Evolutionary conservation across 2,888 invertebrate species (phyloP).

Genomic region (Oscheius myriophilus): DNA sequence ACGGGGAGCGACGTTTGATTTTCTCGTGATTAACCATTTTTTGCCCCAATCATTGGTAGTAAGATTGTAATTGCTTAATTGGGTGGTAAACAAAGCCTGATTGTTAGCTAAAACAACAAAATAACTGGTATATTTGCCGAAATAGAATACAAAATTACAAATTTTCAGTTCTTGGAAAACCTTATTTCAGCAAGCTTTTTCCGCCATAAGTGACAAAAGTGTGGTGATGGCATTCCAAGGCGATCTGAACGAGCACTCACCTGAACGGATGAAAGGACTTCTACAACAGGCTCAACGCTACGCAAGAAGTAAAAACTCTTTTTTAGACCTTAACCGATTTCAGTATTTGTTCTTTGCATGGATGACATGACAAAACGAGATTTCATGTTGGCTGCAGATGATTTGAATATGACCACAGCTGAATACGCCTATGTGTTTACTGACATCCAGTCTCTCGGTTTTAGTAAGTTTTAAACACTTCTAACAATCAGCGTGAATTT

Average conservation of each 20-base stretch:
- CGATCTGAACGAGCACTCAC: not conserved
- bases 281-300: constrained; percentile 6
- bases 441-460: not conserved
- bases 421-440: constrained; percentile 44
- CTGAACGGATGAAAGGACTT: not conserved
- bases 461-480: not conserved
- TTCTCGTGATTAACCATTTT: too few species aligned
- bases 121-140: too few species aligned
- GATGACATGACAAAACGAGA: constrained; percentile 7
- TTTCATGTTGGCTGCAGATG: constrained; percentile 39
- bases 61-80: too few species aligned
- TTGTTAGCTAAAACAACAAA: too few species aligned
- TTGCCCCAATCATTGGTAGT: too few species aligned
- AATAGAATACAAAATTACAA: too few species aligned
- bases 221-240: constrained; percentile 5
- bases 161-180: too few species aligned
- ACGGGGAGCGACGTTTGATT: too few species aligned
- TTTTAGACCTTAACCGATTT: not conserved
- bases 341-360: constrained; percentile 17
- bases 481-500: not conserved
- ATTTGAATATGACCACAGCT: constrained; percentile 35
- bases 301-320: constrained; percentile 8
- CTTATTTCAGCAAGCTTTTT: constrained; percentile 6
- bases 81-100: too few species aligned
- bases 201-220: not conserved